Evolutionary conservation across 2,113 vertebrate genomes (phyloP).

Genomic region (human): DNA sequence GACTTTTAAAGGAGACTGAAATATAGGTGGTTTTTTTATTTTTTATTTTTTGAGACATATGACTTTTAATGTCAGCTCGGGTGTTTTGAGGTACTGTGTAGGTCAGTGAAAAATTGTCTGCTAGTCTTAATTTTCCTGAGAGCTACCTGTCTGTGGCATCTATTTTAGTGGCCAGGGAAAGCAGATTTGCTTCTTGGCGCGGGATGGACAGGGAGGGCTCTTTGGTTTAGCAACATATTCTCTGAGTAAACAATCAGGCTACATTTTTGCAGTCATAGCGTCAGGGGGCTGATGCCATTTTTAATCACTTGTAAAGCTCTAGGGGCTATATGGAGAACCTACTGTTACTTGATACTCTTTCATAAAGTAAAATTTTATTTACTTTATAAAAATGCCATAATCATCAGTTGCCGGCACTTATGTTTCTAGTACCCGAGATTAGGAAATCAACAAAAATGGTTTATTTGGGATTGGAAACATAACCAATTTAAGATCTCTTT

Average conservation of each 20-base stretch:
- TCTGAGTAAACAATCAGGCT: background rate
- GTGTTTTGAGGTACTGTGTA: background rate
- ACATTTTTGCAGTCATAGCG: background rate
- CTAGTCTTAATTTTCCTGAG: background rate
- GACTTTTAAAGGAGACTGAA: background rate
- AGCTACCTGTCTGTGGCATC: background rate
- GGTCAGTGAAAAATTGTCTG: background rate
- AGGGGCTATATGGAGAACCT: background rate
- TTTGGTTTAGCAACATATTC: background rate
- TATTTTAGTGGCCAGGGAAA: background rate
- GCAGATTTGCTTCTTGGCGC: background rate
- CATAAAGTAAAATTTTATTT: constrained; percentile 47
- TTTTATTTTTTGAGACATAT: background rate
- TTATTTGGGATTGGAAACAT: constrained; percentile 33
- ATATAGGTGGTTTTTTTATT: no score
- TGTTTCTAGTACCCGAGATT: background rate
- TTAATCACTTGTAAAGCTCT: background rate
- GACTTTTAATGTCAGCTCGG: background rate
- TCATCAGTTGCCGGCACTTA: background rate
- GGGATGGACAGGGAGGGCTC: background rate
- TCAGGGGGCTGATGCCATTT: background rate
- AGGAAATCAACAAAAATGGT: background rate
- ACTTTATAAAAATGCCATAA: constrained; percentile 8
- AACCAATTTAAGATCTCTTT: background rate
- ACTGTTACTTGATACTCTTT: background rate